Evolutionary conservation across 2,113 vertebrate genomes (phyloP).

Genomic region (Chinchilla lanigera): DNA sequence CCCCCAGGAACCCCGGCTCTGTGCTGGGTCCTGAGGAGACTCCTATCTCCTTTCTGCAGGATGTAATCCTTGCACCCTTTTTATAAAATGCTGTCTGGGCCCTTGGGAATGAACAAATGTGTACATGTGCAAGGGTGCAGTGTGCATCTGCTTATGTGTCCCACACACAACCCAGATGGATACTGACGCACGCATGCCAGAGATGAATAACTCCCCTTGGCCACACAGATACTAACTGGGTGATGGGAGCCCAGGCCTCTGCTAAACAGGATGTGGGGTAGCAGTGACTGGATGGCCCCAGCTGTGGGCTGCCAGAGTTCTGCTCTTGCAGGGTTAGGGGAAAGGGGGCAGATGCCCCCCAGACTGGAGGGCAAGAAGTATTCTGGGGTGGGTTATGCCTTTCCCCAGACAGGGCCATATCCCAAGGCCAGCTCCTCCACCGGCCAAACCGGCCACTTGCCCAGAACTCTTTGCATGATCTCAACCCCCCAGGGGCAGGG

Average conservation of each 20-base stretch:
- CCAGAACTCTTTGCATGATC: conserved; percentile 72
- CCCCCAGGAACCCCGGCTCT: not conserved
- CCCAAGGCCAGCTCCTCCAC: not conserved
- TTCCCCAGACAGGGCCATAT: not conserved
- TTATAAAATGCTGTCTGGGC: conserved; percentile 33
- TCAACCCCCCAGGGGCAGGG: conserved; percentile 65
- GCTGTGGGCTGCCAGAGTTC: not conserved
- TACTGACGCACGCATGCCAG: conserved; percentile 34
- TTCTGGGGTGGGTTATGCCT: not conserved
- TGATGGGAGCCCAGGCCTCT: conserved; percentile 43
- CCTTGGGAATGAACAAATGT: conserved; percentile 27
- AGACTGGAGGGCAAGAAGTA: not conserved
- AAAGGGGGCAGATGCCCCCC: not conserved
- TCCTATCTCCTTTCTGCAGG: not conserved
- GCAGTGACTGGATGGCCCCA: not conserved
- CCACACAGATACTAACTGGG: conserved; percentile 55
- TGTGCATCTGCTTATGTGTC: conserved; percentile 58
- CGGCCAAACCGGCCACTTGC: conserved; percentile 19
- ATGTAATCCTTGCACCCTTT: not conserved
- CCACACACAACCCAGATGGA: conserved; percentile 75
- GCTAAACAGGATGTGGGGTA: not conserved
- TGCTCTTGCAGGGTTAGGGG: not conserved
- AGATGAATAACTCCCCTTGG: conserved; percentile 74
- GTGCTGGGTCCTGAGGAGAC: not conserved
- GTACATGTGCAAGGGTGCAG: not conserved